Conservation (phyloP, 2,113 vertebrate genomes). For the Arizona elegans region DNA sequence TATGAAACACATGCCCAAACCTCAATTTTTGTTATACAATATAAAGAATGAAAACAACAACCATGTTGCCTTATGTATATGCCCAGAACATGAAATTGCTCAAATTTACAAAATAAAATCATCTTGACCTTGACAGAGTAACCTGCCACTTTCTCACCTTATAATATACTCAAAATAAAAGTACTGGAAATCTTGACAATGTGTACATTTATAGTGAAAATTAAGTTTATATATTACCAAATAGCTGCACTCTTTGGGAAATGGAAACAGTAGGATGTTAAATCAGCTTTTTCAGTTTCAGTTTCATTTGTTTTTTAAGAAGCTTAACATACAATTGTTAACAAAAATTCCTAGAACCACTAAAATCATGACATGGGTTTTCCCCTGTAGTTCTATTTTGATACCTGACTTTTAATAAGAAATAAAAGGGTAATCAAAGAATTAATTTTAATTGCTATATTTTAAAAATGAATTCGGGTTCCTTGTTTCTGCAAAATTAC, state of each 20-base stretch:
- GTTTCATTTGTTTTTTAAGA: not conserved
- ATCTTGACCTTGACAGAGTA: constrained; percentile 6
- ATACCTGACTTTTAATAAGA: not conserved
- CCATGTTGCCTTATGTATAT: not conserved
- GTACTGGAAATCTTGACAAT: not conserved
- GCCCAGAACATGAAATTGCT: constrained; percentile 24
- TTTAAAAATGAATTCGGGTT: not conserved
- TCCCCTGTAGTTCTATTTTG: not conserved
- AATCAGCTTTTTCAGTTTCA: not conserved
- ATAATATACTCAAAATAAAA: not conserved
- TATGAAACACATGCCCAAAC: constrained; percentile 38
- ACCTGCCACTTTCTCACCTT: not conserved
- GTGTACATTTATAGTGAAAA: not conserved
- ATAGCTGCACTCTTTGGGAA: not conserved
- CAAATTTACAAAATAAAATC: constrained; percentile 12
- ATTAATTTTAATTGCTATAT: not conserved
- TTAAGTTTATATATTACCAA: not conserved
- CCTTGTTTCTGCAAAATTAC: not conserved
- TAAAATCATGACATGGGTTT: not conserved
- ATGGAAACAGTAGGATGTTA: not conserved
- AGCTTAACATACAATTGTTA: not conserved
- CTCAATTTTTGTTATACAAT: not conserved
- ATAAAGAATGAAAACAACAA: not conserved
- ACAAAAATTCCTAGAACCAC: not conserved
- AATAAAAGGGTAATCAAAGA: not conserved